Conservation (phyloP, 1,140 invertebrate species). For the Scaptomyza montana region DNA sequence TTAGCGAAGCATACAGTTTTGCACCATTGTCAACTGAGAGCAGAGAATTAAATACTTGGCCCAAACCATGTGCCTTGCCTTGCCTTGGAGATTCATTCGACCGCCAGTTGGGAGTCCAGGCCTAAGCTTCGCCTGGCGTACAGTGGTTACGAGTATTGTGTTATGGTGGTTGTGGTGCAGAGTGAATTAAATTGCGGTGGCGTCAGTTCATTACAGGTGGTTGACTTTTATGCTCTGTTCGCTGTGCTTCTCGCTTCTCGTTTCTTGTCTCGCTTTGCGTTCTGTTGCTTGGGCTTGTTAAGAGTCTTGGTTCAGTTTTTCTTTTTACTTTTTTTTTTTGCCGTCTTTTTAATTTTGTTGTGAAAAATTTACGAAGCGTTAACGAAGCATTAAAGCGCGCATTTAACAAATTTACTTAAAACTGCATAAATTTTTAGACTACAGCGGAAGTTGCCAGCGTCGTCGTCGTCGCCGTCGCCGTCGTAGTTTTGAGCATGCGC, state of each 20-base stretch:
- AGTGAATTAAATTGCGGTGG: constrained; percentile 83
- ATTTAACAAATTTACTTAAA: constrained; percentile 84
- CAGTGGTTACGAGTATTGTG: constrained; percentile 11
- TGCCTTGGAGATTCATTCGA: background rate
- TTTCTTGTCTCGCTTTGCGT: constrained; percentile 26
- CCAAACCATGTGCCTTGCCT: background rate
- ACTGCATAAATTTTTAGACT: constrained; percentile 79
- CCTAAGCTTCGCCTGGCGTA: constrained; percentile 4
- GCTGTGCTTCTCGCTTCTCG: constrained; percentile 3
- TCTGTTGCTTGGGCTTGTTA: constrained; percentile 34
- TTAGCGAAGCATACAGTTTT: constrained; percentile 50
- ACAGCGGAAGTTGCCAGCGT: constrained; percentile 58
- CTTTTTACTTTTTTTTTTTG: constrained; percentile 42
- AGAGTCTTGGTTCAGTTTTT: constrained; percentile 52
- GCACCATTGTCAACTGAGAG: constrained; percentile 41
- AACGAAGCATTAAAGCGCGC: constrained; percentile 83
- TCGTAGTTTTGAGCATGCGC: constrained; percentile 22
- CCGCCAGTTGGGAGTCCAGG: background rate
- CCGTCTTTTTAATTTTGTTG: constrained; percentile 46
- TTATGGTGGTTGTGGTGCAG: constrained; percentile 36
- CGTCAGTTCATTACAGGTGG: constrained; percentile 84
- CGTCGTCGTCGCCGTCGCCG: constrained; percentile 16
- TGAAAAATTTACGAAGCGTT: constrained; percentile 83
- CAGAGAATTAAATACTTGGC: constrained; percentile 3
- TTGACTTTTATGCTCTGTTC: constrained; percentile 70